Base-by-base conservation (phyloP, 1,140 invertebrate genomes). In the Drosophila sproati region DNA sequence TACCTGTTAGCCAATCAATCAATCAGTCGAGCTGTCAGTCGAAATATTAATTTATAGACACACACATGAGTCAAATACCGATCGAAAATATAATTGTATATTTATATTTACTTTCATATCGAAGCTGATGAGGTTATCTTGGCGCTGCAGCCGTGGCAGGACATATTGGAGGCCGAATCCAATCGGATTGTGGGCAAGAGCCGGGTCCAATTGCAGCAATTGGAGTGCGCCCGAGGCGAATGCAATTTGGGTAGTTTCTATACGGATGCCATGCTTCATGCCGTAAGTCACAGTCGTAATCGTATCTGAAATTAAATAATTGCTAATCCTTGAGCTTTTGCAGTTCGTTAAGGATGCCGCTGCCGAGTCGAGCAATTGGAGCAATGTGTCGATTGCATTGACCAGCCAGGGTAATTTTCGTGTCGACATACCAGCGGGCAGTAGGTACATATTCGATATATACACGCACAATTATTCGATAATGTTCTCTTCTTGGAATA, bases 201-300 rank as follows among this genome's bases (percentile, higher is more conserved):
- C 3, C 93, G 93, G 70, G 95, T 96, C 0, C 91, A 93, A 41
- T 82, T 96, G 3, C 93, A 93, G 43, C 94, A 94, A 51, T 92
- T 92, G 0, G 82, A 86, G 1, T 97, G 96, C 78, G 81, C 93
- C 4, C 93, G 90, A 28, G 89, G 83, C 0, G 96, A 97, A 91
- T 97, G 96, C 86, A 97, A 96, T 73, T 88, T 97, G 47, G 96
- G 96, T 6, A 96, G 95, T 86, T 93, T 97, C 2, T 94, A 96
- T 29, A 95, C 96, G 2, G 96, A 97, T 73, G 95, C 96, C 1
- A 95, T 96, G 92, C 93, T 96, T 28, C 90, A 96, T 90, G 81
- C 82, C 31, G 94, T 92, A 29, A 20, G 20, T 20, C 20, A 20
- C 20, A 20, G 20, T 20, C 20, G 20, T 20, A 20, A 20, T 20